Evolutionary conservation across 2,888 invertebrate genomes (phyloP), one percentile per base, ranked within the genome.

Genomic region (Agonum fuliginosum): DNA sequence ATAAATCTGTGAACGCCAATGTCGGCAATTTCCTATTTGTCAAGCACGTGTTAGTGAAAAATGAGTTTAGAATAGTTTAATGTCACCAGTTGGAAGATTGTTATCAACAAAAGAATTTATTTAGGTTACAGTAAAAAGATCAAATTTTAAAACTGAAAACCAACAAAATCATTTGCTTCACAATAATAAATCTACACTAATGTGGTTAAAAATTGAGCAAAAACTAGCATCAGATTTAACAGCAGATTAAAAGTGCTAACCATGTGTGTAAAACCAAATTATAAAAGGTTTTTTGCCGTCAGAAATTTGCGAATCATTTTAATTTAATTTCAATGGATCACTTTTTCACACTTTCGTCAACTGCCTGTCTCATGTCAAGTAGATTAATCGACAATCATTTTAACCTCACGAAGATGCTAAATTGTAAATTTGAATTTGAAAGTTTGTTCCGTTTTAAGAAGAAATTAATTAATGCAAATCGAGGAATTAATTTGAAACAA

Each of bases 281-380:
- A 48, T 17, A 3, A 48, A 48, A 19, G 37, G 37, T 54, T 54
- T 54, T 54, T 54, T 54, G 54, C 54, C 24, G 12, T 12, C 10
- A 2, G 22, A 54, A 54, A 22, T 54, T 54, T 54, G 54, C 54
- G 54, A 54, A 20, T 54, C 54, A 54, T 24, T 54, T 54, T 54
- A 54, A 54, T 54, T 54, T 62, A 62, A 34, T 62, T 34, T 30
- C 34, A 12, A 12, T 19, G 20, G 19, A 48, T 12, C 10, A 17
- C 8, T 48, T 48, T 48, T 48, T 48, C 14, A 19, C 19, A 48
- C 19, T 48, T 48, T 48, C 20, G 17, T 17, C 48, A 48, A 12
- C 48, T 48, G 48, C 48, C 1, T 19, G 48, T 17, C 20, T 37
- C 37, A n/a, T 37, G 37, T 37, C 37, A 37, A n/a, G 37, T 19